Evolutionary conservation across 1,140 invertebrate species (phyloP).

Genomic region (Patella vulgata): DNA sequence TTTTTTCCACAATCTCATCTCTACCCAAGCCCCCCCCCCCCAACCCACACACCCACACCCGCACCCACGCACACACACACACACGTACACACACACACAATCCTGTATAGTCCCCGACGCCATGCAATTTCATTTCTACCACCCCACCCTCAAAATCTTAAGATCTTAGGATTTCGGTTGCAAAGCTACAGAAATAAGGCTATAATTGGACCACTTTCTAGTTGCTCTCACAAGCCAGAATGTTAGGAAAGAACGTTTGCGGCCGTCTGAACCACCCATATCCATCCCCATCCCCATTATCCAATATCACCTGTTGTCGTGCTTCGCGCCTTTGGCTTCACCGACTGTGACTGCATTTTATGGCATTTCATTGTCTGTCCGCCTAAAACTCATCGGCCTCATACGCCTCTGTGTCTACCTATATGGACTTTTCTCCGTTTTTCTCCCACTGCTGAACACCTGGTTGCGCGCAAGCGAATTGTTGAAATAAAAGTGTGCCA

Average conservation of each 20-base stretch:
- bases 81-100: neutral
- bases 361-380: too few species aligned
- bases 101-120: neutral
- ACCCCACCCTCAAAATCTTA: neutral
- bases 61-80: slow-evolving; percentile 2
- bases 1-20: neutral
- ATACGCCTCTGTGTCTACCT: too few species aligned
- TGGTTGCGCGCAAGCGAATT: too few species aligned
- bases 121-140: neutral
- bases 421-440: too few species aligned
- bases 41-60: neutral
- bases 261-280: neutral
- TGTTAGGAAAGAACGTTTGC: neutral
- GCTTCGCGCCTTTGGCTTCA: too few species aligned
- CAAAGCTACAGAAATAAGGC: neutral
- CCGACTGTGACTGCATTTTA: too few species aligned
- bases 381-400: too few species aligned
- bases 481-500: too few species aligned
- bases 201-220: neutral
- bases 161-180: neutral
- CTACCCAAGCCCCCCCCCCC: neutral
- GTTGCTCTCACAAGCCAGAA: neutral
- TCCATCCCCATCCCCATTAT: neutral
- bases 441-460: too few species aligned
- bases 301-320: too few species aligned